Base-by-base conservation (phyloP, 1,140 invertebrate species). In the Pseudomyrmex pallidus region DNA sequence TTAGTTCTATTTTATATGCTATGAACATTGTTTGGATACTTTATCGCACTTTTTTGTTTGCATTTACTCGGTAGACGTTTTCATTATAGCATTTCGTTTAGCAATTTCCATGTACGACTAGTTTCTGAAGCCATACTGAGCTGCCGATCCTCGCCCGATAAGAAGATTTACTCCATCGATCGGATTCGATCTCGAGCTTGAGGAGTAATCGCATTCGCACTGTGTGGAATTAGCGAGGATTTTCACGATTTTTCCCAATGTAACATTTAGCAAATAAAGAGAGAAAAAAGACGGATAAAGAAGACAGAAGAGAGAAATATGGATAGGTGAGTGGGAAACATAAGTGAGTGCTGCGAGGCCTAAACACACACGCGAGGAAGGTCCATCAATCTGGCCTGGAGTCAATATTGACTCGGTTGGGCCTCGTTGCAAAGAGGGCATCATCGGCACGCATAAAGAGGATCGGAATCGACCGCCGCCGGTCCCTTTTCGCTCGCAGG, bases 391-490 rank as follows among this genome's bases (percentile, higher is more conserved):
- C 93, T 93, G 92, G 92, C 20, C 91, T 72, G 91, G 56, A 92
- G 93, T 94, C 91, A 94, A 94, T 94, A 94, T 94, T 94, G 92
- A 93, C 93, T 91, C 78, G 92, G 92, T 68, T 92, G 91, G 93
- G 92, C 90, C 94, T 93, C 91, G 92, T 93, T 93, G 93, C 92
- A 91, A 93, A 92, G 92, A 90, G 92, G 92, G 92, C 92, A 93
- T 92, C 92, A 94, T 91, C 86, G 91, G 90, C 84, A 90, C 87
- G 91, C 88, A 91, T 90, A 91, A 90, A 89, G 87, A 86, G 86
- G 84, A 77, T 76, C 61, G 83, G 35, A 35, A 72, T 68, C 66
- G 66, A 46, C 20, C 48, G 87, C 46, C 20, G 72, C 86, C 87
- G 92, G 91, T 92, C 89, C 91, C 91, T 93, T 93, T 92, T 90